Percentiles rank a stretch among this genome's conserved stretches.
These are phyloP conservation scores for Delphinapterus leucas DNA, from an alignment of 2,113 vertebrate species.

Conservation along the genomic window DNA sequence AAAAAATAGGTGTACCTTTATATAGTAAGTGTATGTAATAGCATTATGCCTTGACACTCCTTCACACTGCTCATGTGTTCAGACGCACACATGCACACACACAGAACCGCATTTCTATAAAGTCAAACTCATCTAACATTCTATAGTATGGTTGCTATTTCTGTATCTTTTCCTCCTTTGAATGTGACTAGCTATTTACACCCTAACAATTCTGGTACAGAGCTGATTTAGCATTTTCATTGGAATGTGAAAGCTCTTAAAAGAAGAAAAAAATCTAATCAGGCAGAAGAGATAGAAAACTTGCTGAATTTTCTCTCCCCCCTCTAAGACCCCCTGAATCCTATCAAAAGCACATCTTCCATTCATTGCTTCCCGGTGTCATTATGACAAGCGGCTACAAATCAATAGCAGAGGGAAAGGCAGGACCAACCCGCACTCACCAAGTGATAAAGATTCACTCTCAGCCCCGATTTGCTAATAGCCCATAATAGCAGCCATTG, in stretches of 20 bases:
- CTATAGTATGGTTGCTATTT: slow-evolving; percentile 75
- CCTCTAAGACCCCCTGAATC: slow-evolving; percentile 80
- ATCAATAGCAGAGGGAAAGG: slow-evolving; percentile 86
- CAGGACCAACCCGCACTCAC: slow-evolving; percentile 80
- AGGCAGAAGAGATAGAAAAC: slow-evolving; percentile 90
- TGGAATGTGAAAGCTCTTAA: slow-evolving; percentile 90
- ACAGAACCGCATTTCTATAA: slow-evolving; percentile 50
- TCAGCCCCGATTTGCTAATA: slow-evolving; percentile 92
- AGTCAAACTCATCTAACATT: slow-evolving; percentile 64
- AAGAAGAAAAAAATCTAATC: slow-evolving; percentile 89
- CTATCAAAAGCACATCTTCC: slow-evolving; percentile 90
- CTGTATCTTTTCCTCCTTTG: slow-evolving; percentile 79
- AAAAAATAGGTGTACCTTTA: slow-evolving; percentile 24
- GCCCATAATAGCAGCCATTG: slow-evolving; percentile 93
- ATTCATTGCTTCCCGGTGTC: slow-evolving; percentile 89
- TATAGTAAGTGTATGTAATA: not conserved
- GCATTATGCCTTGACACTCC: not conserved
- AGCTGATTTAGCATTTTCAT: slow-evolving; percentile 90
- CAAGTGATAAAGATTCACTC: slow-evolving; percentile 87
- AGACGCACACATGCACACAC: not conserved
- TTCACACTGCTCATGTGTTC: not conserved
- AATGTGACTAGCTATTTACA: slow-evolving; percentile 87
- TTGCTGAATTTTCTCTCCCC: slow-evolving; percentile 86
- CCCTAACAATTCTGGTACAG: slow-evolving; percentile 86
- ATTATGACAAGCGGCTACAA: slow-evolving; percentile 91